Evolutionary conservation across 2,797 vertebrate genomes (phyloP).

Genomic region (Loris lydekkerianus): DNA sequence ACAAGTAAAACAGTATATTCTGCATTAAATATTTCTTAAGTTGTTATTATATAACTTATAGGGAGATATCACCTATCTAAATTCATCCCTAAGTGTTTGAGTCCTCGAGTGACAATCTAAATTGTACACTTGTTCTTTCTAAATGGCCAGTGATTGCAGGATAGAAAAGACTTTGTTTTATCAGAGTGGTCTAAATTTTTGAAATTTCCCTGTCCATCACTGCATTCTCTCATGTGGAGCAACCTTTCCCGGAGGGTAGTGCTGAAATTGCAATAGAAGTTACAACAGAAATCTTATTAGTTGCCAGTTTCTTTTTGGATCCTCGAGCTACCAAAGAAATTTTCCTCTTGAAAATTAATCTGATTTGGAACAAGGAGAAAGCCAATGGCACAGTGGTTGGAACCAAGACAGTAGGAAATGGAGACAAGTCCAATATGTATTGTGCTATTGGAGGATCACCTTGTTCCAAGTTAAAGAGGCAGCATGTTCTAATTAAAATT

Average conservation of each 20-base stretch:
- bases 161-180: conserved; percentile 70
- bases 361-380: conserved; percentile 30
- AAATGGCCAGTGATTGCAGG: conserved; percentile 77
- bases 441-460: conserved; percentile 30
- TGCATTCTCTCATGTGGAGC: conserved; percentile 46
- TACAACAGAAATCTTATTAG: conserved; percentile 18
- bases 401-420: conserved; percentile 56
- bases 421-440: background rate
- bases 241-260: conserved; percentile 41
- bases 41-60: conserved; percentile 55
- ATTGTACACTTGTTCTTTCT: conserved; percentile 74
- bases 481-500: conserved; percentile 67
- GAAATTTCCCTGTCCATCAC: conserved; percentile 34
- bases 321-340: conserved; percentile 37
- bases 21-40: conserved; percentile 1
- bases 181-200: conserved; percentile 65
- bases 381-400: background rate
- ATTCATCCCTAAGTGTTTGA: conserved; percentile 64
- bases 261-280: conserved; percentile 54
- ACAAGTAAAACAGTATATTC: conserved; percentile 13
- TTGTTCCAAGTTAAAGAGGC: conserved; percentile 42
- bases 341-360: conserved; percentile 54
- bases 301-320: conserved; percentile 51
- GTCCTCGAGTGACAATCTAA: conserved; percentile 63
- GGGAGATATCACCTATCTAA: conserved; percentile 19